These are phyloP conservation scores for Macrosoma leucophasiata DNA, from an alignment of 2,888 invertebrate species.

Conservation along the genomic window DNA sequence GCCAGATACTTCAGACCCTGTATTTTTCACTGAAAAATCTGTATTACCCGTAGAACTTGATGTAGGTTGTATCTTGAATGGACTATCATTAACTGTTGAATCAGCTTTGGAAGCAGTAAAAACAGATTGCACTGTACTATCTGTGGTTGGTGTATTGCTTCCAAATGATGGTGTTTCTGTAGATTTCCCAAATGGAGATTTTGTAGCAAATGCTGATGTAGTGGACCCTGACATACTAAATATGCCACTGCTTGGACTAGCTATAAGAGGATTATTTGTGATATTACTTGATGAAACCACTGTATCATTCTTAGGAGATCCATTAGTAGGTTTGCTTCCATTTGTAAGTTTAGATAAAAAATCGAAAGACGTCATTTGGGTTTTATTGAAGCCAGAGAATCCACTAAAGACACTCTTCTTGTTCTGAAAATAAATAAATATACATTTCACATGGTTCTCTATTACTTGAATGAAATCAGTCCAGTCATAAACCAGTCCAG, in stretches of 20 bases:
- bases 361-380: conserved; percentile 72
- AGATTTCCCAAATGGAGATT: conserved; percentile 32
- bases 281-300: conserved; percentile 40
- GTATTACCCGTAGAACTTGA: conserved; percentile 31
- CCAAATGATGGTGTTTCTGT: conserved; percentile 40
- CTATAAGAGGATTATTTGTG: conserved; percentile 36
- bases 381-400: conserved; percentile 80
- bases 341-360: conserved; percentile 76
- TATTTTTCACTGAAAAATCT: conserved; percentile 27
- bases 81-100: conserved; percentile 42
- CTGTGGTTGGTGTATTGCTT: conserved; percentile 26
- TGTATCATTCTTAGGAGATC: conserved; percentile 37
- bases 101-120: conserved; percentile 47
- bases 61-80: conserved; percentile 46
- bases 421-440: conserved; percentile 41
- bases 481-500: no score
- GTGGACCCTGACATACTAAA: conserved; percentile 37
- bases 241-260: conserved; percentile 34
- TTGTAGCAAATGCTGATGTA: conserved; percentile 30
- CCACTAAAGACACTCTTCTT: conserved; percentile 80
- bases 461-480: no score
- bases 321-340: conserved; percentile 53
- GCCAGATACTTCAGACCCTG: conserved; percentile 32
- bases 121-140: conserved; percentile 32
- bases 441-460: no score